Percentiles rank a stretch among this genome's conserved stretches.
phyloP scores from a whole-genome alignment of 2,888 invertebrate species.

The Oscheius sp. region DNA sequence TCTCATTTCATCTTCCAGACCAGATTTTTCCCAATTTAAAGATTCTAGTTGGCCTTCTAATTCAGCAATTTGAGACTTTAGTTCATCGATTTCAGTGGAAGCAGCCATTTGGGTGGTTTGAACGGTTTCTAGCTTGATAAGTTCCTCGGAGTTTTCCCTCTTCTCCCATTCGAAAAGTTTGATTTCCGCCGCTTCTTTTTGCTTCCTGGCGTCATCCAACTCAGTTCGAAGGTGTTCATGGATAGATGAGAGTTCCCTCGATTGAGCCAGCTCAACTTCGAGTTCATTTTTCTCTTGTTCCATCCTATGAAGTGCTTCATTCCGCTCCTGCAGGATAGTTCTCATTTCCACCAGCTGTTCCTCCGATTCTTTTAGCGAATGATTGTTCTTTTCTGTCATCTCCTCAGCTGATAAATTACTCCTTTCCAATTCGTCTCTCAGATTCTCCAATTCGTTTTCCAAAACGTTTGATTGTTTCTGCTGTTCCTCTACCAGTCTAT shows the following conservation, averaged over 20 bases:
- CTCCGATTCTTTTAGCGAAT: constrained; percentile 15
- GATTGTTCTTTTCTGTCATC: not conserved
- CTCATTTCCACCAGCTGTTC: constrained; percentile 10
- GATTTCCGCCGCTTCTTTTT: constrained; percentile 17
- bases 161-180: constrained; percentile 13
- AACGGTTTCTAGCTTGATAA: not conserved
- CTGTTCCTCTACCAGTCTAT: not conserved
- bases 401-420: not conserved
- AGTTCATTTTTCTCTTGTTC: constrained; percentile 20
- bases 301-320: constrained; percentile 9
- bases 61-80: not conserved
- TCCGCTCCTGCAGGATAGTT: constrained; percentile 23
- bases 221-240: constrained; percentile 26
- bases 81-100: not conserved
- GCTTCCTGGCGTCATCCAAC: constrained; percentile 21
- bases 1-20: not conserved
- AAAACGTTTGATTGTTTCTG: not conserved
- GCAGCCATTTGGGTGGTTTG: not conserved
- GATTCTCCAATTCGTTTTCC: not conserved
- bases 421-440: not conserved
- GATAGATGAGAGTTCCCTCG: constrained; percentile 22
- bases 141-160: not conserved
- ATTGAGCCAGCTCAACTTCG: constrained; percentile 23
- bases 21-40: not conserved
- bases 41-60: too few relatives aligned